A percentile compares a stretch with the other conserved stretches of the same genome.
These are phyloP conservation scores for Lophura nycthemera DNA, from an alignment of 2,113 vertebrate genomes.

Conservation along the genomic window DNA sequence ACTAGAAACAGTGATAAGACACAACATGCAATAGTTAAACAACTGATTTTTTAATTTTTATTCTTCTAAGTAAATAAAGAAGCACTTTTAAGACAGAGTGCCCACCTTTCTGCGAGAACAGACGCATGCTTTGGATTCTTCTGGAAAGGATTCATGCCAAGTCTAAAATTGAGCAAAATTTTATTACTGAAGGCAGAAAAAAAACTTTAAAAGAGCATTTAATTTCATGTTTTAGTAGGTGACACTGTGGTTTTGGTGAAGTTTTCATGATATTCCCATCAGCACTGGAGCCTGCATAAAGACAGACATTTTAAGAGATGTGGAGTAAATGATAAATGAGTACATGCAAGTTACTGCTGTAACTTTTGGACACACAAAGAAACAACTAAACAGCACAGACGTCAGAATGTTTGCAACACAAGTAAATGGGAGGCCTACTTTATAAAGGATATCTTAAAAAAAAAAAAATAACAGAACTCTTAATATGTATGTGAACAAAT, in stretches of 20 bases:
- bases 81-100: neutral
- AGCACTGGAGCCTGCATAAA: neutral
- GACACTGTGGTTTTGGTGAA: neutral
- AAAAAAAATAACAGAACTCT: neutral
- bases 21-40: neutral
- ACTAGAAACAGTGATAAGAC: constrained; percentile 67
- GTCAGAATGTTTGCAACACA: neutral
- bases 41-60: neutral
- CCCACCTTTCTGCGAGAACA: constrained; percentile 90
- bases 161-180: constrained; percentile 73
- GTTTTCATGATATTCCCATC: neutral
- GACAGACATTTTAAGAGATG: neutral
- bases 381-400: neutral
- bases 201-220: neutral
- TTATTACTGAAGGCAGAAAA: constrained; percentile 26
- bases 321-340: neutral
- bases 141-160: constrained; percentile 95
- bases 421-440: neutral
- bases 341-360: neutral
- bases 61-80: neutral
- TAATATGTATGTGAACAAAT: neutral
- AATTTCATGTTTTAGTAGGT: neutral
- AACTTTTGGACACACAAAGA: neutral
- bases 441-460: neutral
- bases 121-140: constrained; percentile 95